These are phyloP conservation scores for Drosophila quinaria DNA, from an alignment of 2,888 invertebrate species.

Conservation along the genomic window DNA sequence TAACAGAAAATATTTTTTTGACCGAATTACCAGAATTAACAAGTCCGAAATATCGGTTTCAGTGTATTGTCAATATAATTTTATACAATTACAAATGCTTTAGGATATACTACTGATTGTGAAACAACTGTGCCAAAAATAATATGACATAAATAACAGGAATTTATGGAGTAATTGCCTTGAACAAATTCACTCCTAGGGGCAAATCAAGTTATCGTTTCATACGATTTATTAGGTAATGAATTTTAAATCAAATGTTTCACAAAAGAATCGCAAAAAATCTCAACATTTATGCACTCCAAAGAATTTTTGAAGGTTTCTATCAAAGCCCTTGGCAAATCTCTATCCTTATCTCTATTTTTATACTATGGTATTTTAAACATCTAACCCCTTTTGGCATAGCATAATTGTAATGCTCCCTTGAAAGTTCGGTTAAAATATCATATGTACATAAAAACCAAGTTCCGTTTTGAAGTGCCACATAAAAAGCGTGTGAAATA, in stretches of 20 bases:
- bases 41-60: too few relatives aligned
- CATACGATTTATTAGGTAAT: not conserved
- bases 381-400: slow-evolving; percentile 22
- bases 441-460: slow-evolving; percentile 24
- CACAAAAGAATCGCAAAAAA: not conserved
- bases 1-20: too few relatives aligned
- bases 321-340: not conserved
- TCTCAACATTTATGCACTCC: not conserved
- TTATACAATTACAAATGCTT: too few relatives aligned
- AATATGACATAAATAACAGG: too few relatives aligned
- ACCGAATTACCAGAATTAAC: too few relatives aligned
- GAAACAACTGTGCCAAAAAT: too few relatives aligned
- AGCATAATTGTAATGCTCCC: slow-evolving; percentile 25
- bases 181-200: not conserved
- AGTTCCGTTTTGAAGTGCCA: slow-evolving; percentile 35
- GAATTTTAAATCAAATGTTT: not conserved
- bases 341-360: not conserved
- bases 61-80: too few relatives aligned
- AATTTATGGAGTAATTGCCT: not conserved
- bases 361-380: slow-evolving; percentile 15
- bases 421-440: slow-evolving; percentile 31
- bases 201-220: not conserved
- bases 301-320: not conserved
- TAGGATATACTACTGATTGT: too few relatives aligned
- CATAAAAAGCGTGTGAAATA: slow-evolving; percentile 16